Conservation (phyloP, 2,113 vertebrate species). For the Xiphorhynchus elegans region DNA sequence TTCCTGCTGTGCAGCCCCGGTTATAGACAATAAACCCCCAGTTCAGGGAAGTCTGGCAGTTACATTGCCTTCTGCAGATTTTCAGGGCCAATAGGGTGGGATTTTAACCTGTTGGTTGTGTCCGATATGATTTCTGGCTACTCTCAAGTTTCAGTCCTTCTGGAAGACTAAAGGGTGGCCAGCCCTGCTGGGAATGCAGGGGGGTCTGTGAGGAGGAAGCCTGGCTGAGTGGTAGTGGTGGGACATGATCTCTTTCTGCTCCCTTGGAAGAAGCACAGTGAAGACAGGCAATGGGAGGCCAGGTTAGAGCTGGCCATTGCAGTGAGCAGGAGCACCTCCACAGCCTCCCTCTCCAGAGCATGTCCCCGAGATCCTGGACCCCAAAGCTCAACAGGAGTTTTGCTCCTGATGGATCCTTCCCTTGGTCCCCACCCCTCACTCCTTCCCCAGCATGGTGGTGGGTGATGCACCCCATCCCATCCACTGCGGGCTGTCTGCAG, state of each 20-base stretch:
- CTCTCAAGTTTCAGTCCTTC: not conserved
- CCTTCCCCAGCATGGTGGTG: rapidly evolving
- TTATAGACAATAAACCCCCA: not conserved
- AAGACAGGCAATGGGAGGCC: not conserved
- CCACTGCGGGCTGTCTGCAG: rapidly evolving
- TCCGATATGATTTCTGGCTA: not conserved
- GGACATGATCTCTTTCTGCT: not conserved
- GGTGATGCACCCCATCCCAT: not conserved
- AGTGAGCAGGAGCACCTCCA: not conserved
- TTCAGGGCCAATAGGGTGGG: not conserved
- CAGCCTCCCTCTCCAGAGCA: not conserved
- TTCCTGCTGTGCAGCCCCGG: not conserved
- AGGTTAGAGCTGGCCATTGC: rapidly evolving
- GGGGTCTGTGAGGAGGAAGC: not conserved
- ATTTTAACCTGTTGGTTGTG: not conserved
- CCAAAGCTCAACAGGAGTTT: not conserved
- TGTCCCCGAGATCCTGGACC: rapidly evolving
- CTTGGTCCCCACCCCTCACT: not conserved
- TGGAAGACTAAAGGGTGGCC: not conserved
- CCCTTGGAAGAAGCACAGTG: rapidly evolving
- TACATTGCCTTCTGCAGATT: not conserved
- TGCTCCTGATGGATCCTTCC: not conserved
- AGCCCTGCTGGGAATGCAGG: rapidly evolving
- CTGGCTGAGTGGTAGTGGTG: not conserved
- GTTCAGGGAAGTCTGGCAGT: not conserved